These are phyloP conservation scores for Aulostomus chinensis DNA, from an alignment of 2,797 vertebrate species.

Conservation along the genomic window DNA sequence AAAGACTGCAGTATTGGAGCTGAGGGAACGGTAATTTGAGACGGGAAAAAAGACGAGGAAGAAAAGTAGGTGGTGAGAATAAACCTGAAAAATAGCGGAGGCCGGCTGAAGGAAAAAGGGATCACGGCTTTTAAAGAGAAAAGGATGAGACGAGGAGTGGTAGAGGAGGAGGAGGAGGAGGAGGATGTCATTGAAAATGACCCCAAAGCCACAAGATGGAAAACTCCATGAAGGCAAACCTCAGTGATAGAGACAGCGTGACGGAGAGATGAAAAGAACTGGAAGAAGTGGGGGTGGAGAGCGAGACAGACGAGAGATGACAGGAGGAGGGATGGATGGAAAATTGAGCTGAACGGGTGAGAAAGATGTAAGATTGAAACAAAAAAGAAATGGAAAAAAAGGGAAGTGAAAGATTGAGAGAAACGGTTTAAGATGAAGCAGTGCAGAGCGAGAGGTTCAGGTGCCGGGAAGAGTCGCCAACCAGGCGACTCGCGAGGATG, in stretches of 20 bases:
- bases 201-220: conserved; percentile 20
- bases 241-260: conserved; percentile 35
- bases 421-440: too few relatives aligned
- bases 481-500: too few relatives aligned
- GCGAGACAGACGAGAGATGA: conserved; percentile 12
- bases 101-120: too few relatives aligned
- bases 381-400: conserved; percentile 4
- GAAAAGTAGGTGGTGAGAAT: background rate
- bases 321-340: conserved; percentile 12
- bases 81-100: too few relatives aligned
- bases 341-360: conserved; percentile 31
- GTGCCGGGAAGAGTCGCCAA: too few relatives aligned
- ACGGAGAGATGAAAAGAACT: conserved; percentile 36
- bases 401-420: background rate
- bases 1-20: background rate
- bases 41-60: background rate
- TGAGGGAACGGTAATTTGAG: background rate
- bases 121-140: too few relatives aligned
- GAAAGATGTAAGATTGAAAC: conserved; percentile 8
- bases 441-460: too few relatives aligned
- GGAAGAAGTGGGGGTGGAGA: conserved; percentile 9
- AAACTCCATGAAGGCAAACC: conserved; percentile 16
- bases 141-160: background rate
- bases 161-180: too few relatives aligned
- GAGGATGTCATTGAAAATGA: conserved; percentile 39